Evolutionary conservation across 2,797 vertebrate species (phyloP), one percentile per base, ranked within the genome.

Genomic region (Chelon auratus): DNA sequence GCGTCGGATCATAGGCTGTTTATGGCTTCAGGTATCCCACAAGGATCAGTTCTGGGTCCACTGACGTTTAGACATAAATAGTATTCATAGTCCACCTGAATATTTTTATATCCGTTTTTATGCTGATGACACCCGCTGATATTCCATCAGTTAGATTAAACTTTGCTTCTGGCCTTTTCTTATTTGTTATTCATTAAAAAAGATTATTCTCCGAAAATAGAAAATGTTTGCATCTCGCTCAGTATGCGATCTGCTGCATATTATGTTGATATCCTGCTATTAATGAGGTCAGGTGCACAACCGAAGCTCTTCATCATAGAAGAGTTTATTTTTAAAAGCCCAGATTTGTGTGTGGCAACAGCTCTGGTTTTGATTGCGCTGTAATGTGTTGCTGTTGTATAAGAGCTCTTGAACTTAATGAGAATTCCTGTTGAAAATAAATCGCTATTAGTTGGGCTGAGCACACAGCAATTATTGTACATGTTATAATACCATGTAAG

Each of bases 371-470:
- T 39, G 11, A 39, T 39, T 11, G 24, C 24, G 24, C 4, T 26
- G 24, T 26, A 26, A 26, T 26, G 24, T 2, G 24, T 39, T 39
- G 22, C 22, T 1, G 9, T 9, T 24, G 18, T 62, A 18, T 53
- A 58, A 48, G 22, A 57, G 1, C 20, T 63, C 33, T 47, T 62
- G 5, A 66, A 47, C 18, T 62, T n/a, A 18, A 24, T 24, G 56
- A 61, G 57, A 7, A 18, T 60, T 54, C 36, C 17, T 33, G 30
- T 33, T 33, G 30, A 7, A 33, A 33, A 33, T 6, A 6, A 33
- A 8, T 8, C 5, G 1, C 7, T 33, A 8, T 33, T 33, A 33
- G 5, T 33, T 7, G 30, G 30, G 2, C 8, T 7, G 30, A 33
- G 30, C 30, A 33, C 5, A 7, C 30, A 33, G 30, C 5, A 33